These are phyloP conservation scores for Phaenicophaeus curvirostris DNA, from an alignment of 2,797 vertebrate species.

Conservation along the genomic window DNA sequence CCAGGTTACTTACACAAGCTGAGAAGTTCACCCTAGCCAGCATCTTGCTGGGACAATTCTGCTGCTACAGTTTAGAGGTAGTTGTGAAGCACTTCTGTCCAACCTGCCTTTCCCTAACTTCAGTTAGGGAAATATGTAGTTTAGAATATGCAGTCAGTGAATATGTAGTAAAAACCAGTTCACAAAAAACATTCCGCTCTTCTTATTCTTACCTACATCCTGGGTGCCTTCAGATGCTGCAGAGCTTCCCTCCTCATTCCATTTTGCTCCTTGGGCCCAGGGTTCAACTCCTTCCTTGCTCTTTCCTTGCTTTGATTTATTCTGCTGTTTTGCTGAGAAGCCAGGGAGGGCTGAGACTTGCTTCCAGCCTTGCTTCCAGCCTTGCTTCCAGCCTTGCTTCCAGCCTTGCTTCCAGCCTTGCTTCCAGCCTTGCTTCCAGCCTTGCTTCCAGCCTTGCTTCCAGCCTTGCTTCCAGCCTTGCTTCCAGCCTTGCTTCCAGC, in stretches of 20 bases:
- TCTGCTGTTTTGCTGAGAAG: not conserved
- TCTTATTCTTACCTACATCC: not conserved
- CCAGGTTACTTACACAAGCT: fast-evolving
- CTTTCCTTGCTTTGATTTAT: not conserved
- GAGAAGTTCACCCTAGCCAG: not conserved
- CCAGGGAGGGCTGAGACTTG: not conserved
- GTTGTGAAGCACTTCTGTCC: not conserved
- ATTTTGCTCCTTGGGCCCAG: fast-evolving
- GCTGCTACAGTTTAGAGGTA: not conserved
- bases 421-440: too few species aligned
- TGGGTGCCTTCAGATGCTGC: not conserved
- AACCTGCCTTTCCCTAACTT: fast-evolving
- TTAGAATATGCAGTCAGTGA: too few species aligned
- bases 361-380: not conserved
- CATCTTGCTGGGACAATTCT: fast-evolving
- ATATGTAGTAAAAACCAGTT: fast-evolving
- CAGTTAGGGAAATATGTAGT: too few species aligned
- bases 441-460: too few species aligned
- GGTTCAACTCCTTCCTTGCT: not conserved
- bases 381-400: too few species aligned
- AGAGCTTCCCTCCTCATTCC: fast-evolving
- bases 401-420: too few species aligned
- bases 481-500: too few species aligned
- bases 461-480: too few species aligned
- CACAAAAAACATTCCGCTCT: not conserved